phyloP scores from a whole-genome alignment of 30 jellyfish, hydroid and myxozoan species.

The Pseudorhiza aurosa region DNA sequence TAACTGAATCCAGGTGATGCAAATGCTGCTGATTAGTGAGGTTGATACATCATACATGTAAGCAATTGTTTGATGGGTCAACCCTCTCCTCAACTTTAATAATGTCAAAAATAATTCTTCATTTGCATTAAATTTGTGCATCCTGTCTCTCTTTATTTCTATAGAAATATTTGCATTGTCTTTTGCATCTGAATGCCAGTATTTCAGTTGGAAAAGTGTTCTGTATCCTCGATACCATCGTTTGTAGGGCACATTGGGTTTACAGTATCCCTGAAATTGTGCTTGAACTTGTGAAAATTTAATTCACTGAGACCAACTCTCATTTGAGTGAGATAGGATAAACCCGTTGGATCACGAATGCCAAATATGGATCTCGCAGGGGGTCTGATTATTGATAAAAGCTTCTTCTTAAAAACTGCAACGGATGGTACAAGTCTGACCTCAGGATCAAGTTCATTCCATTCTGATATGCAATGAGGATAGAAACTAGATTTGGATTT shows the following conservation, averaged over 20 bases:
- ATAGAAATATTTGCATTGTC: no score
- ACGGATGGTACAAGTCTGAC: slow-evolving; percentile 12
- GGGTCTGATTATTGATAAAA: slow-evolving; percentile 28
- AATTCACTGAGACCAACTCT: neutral
- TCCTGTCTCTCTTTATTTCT: no score
- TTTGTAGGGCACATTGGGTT: neutral
- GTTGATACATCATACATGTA: slow-evolving; percentile 69
- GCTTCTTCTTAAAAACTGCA: slow-evolving; percentile 1
- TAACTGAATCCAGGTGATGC: slow-evolving; percentile 73
- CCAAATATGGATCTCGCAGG: neutral
- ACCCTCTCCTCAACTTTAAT: slow-evolving; percentile 70
- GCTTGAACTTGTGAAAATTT: neutral
- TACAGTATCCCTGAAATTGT: neutral
- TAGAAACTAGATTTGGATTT: slow-evolving; percentile 7
- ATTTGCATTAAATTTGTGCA: slow-evolving; percentile 7
- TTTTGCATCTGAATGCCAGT: no score
- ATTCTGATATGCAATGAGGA: slow-evolving; percentile 4
- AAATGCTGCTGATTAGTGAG: slow-evolving; percentile 46
- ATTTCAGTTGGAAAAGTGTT: no score
- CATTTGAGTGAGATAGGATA: neutral
- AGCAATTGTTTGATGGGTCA: slow-evolving; percentile 58
- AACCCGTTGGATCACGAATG: neutral
- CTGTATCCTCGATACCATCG: neutral
- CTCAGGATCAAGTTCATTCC: slow-evolving; percentile 15
- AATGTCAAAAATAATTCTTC: slow-evolving; percentile 67